Base-by-base conservation (phyloP, 2,797 vertebrate species). In the Scolopax bukidnonensis region DNA sequence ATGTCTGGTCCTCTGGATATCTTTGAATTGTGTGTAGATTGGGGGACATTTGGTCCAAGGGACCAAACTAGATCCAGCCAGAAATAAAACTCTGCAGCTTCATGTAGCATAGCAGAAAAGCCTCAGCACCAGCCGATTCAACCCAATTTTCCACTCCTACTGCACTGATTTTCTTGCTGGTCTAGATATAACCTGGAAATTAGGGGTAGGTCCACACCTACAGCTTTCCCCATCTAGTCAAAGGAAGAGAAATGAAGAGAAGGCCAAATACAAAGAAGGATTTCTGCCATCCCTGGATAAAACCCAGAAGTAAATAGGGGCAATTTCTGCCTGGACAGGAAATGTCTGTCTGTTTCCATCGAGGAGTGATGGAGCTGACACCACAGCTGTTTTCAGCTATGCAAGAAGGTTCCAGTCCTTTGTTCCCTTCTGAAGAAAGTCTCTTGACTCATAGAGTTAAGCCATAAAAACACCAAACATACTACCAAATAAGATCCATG, bases 21-120 rank as follows among this genome's bases (percentile, higher is more conserved):
- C 23, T 91, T 47, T 74, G 69, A 76, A 63, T 65, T 54, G 25
- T 24, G 5, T 5, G 6, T 33, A 32, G 0, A 0, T n/a, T 12
- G 41, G 16, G 24, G 68, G 48, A 77, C 3, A 50, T 60, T 85
- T 54, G 14, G 32, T 80, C 56, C 51, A 24, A 11, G 21, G 41
- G 48, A 80, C 27, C 61, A 81, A 79, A 47, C 11, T 38, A 33
- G 15, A 51, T 67, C 16, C 32, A 80, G 41, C 8, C 79, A 91
- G 76, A 86, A 84, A 71, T 10, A 48, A 75, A 90, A 36, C 5
- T 77, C 64, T 33, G 36, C 33, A 4, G 8, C 5, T 78, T 85
- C 33, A 30, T 17, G 47, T 20, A 47, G 69, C 15, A 25, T 11
- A 70, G 57, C 25, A 90, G 45, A 92, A 84, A 6, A 68, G 18